Evolutionary conservation across 2,888 invertebrate species (phyloP), one percentile per base, ranked within the genome.

Genomic region (Laspeyria flexula): DNA sequence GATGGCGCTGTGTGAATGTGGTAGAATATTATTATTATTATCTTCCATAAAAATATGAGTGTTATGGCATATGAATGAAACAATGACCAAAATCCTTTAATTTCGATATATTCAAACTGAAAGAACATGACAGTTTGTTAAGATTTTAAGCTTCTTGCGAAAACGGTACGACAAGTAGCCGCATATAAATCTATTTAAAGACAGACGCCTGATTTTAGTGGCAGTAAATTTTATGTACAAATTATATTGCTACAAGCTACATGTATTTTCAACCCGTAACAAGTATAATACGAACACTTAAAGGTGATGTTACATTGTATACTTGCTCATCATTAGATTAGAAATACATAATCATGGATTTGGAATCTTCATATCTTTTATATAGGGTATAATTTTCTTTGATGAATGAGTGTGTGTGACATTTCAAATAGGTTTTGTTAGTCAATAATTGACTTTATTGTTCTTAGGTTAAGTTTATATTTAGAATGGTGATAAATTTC

Each of bases 121-220:
- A n/a, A n/a, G n/a, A n/a, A n/a, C n/a, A n/a, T n/a, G n/a, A n/a
- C n/a, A n/a, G n/a, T n/a, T n/a, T n/a, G n/a, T n/a, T n/a, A n/a
- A n/a, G n/a, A n/a, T n/a, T n/a, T n/a, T n/a, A n/a, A 10, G 13
- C 37, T 37, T 13, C 27, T 31, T 21, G 33, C 23, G 42, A 18
- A 27, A 42, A 41, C 11, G 10, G 9, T 37, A 25, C 37, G 42
- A 38, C 48, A 38, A 48, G 30, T 25, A 42, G 41, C 34, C 35
- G 11, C 27, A 21, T 37, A 37, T 48, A 48, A 48, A 48, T 48
- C 37, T 48, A 37, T 40, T 33, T 27, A 15, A 16, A 40, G 46
- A 40, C 18, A 27, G 46, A 27, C 27, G 11, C 33, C 12, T 18
- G 11, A 18, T 40, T 46, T 46, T 33, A 46, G 12, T 46, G 18